Conservation (phyloP, 2,888 invertebrate genomes). For the Drosophila fulvimacula region DNA sequence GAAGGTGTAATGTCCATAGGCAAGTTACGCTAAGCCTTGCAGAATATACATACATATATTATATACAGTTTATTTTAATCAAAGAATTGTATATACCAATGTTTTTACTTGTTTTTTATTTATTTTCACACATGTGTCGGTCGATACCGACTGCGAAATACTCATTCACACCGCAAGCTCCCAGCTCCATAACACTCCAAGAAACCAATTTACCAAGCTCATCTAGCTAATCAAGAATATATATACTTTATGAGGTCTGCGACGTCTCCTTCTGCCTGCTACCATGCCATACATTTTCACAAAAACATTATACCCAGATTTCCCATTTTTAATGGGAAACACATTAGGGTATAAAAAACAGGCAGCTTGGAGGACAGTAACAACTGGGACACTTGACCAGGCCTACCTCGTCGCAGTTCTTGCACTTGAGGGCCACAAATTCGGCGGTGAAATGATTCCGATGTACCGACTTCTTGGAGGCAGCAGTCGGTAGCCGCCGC, state of each 20-base stretch:
- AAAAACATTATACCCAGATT: too few relatives aligned
- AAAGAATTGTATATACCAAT: constrained; percentile 7
- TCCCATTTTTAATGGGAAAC: too few relatives aligned
- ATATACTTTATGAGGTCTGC: too few relatives aligned
- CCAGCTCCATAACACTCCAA: too few relatives aligned
- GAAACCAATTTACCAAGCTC: too few relatives aligned
- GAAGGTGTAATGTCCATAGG: constrained; percentile 32
- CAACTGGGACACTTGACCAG: constrained; percentile 95
- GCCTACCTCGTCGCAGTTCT: constrained; percentile 98
- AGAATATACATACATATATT: constrained; percentile 25
- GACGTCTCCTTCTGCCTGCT: too few relatives aligned
- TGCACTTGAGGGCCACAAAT: constrained; percentile 96
- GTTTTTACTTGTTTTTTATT: too few relatives aligned
- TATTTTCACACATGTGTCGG: background rate
- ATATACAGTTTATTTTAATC: constrained; percentile 19
- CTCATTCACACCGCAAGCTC: too few relatives aligned
- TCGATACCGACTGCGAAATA: too few relatives aligned
- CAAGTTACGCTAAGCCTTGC: constrained; percentile 29
- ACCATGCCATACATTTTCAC: too few relatives aligned
- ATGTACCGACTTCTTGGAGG: constrained; percentile 98
- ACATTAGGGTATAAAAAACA: too few relatives aligned
- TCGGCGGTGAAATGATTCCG: constrained; percentile 97
- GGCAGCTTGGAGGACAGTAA: constrained; percentile 78
- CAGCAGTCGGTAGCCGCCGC: constrained; percentile 95
- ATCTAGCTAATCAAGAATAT: too few relatives aligned